Evolutionary conservation across 23 tunicate genomes (phyloP).

Genomic region (Phallusia fumigata): DNA sequence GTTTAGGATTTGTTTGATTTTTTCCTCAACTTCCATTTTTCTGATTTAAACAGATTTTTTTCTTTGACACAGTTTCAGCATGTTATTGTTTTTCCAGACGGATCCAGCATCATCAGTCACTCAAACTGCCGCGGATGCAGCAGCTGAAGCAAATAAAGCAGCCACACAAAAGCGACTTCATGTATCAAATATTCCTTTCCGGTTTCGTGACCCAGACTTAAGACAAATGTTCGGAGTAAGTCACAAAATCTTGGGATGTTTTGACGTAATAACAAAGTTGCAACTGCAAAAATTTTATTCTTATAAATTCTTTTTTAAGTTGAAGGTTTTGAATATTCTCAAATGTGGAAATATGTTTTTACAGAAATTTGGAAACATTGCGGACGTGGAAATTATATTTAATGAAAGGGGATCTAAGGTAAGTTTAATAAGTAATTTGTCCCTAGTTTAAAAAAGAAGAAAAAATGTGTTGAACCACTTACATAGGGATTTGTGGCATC

Average conservation of each 20-base stretch:
- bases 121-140: neutral
- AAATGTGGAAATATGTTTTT: neutral
- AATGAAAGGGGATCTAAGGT: constrained; percentile 99
- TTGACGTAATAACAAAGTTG: too few relatives aligned
- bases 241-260: neutral
- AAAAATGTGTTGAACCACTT: neutral
- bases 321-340: neutral
- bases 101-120: constrained; percentile 10
- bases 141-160: constrained; percentile 32
- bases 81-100: neutral
- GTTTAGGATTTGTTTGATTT: too few relatives aligned
- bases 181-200: constrained; percentile 97
- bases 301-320: neutral
- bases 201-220: constrained; percentile 95
- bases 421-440: neutral
- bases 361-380: constrained; percentile 94
- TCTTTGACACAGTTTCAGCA: neutral
- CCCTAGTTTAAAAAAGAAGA: neutral
- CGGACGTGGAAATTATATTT: constrained; percentile 99
- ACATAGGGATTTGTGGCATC: too few relatives aligned
- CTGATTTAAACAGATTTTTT: too few relatives aligned
- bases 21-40: too few relatives aligned
- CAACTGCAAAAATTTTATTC: neutral
- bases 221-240: constrained; percentile 98
- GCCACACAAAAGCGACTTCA: constrained; percentile 89